Percentiles rank a stretch among this genome's conserved stretches.
phyloP scores from a whole-genome alignment of 2,113 vertebrate genomes.

The Numenius arquata region DNA sequence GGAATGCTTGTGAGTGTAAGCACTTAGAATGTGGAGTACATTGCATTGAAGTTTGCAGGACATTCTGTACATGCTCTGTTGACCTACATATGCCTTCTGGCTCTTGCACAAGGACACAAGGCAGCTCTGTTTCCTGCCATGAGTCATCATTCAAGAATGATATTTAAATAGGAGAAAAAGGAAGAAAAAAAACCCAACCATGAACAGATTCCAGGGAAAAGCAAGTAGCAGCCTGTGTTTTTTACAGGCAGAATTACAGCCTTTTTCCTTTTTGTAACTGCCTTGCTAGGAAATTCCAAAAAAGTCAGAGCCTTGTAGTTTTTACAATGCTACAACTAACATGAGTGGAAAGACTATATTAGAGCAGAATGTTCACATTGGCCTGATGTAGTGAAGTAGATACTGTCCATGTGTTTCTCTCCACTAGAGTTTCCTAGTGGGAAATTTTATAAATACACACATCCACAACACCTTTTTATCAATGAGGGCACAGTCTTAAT shows the following conservation, averaged over 20 bases:
- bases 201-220: not conserved
- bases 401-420: not conserved
- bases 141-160: constrained; percentile 28
- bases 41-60: constrained; percentile 1
- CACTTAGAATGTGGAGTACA: not conserved
- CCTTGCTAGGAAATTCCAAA: not conserved
- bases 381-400: not conserved
- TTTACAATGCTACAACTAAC: not conserved
- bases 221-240: not conserved
- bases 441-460: not conserved
- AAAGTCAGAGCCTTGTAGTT: not conserved
- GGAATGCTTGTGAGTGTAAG: not conserved
- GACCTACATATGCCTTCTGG: not conserved
- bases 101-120: not conserved
- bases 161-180: not conserved
- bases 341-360: not conserved
- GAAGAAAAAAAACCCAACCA: not conserved
- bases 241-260: not conserved
- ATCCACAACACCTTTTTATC: not conserved
- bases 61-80: not conserved
- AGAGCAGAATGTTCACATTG: not conserved
- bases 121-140: constrained; percentile 26
- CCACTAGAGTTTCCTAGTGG: not conserved
- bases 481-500: not conserved
- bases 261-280: not conserved